These are phyloP conservation scores for Xanthostigma xanthostigma DNA, from an alignment of 2,888 invertebrate genomes.

Conservation along the genomic window DNA sequence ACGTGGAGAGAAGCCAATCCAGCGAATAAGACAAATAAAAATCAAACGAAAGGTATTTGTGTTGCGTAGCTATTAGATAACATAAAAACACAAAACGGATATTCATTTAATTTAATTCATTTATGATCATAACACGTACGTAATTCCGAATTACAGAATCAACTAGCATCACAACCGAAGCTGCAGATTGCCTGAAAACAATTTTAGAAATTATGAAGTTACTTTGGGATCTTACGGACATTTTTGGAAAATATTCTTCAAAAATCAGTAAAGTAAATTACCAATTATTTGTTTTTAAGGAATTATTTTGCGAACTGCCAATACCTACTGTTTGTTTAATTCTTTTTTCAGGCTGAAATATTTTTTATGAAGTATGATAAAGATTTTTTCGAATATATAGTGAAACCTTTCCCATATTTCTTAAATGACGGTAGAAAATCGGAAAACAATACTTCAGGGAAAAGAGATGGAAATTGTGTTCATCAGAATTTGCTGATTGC, in stretches of 20 bases:
- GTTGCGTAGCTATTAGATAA: no score
- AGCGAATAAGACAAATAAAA: conserved; percentile 11
- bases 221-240: conserved; percentile 35
- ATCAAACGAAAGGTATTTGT: no score
- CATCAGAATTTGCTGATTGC: no score
- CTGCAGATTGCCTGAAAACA: conserved; percentile 44
- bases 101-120: no score
- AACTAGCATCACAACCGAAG: conserved; percentile 41
- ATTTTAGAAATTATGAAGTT: conserved; percentile 45
- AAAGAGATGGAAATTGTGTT: no score
- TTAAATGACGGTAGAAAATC: no score
- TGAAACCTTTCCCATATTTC: conserved; percentile 42
- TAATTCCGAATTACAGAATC: conserved; percentile 26
- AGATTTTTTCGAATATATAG: conserved; percentile 38
- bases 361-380: conserved; percentile 37
- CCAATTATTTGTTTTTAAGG: no score
- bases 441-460: no score
- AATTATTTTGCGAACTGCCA: no score
- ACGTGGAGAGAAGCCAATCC: conserved; percentile 73
- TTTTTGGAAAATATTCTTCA: conserved; percentile 14
- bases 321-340: no score
- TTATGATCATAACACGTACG: conserved; percentile 15
- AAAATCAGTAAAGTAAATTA: no score
- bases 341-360: conserved; percentile 7
- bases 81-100: no score